Base-by-base conservation (phyloP, 64 coral and sea anemone species). In the Actinia tenebrosa region DNA sequence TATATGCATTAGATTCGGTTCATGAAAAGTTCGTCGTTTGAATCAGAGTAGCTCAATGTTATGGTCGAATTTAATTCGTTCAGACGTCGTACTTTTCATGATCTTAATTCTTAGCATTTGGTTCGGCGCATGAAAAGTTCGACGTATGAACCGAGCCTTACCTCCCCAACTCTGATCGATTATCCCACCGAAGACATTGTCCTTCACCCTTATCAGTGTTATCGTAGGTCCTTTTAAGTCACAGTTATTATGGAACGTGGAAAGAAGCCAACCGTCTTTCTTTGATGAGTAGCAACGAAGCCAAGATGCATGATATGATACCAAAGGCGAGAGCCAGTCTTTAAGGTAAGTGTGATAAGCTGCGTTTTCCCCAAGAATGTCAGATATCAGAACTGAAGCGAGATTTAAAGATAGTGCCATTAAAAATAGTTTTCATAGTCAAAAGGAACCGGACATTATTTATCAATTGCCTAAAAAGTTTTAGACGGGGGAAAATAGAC, bases 111-210 rank as follows among this genome's bases (percentile, higher is more conserved):
- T 37, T 37, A 37, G 30, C 30, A 37, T 37, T 37, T 37, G 30
- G 30, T 37, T 37, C 30, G 30, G 30, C 30, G 30, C 30, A 37
- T 37, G 30, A 37, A 37, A 37, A 37, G 30, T 37, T 37, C 30
- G 30, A 37, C 30, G 30, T 37, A 37, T 37, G 30, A 37, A 37
- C 30, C 30, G 30, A 37, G 30, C 1, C 89, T 56, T 89, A 95
- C 93, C 93, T 89, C 93, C 93, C 93, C 93, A 95, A 60, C 87
- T 95, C 26, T 92, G 60, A 27, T 95, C 89, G 56, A 92, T 87
- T 78, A 92, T 89, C 18, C 93, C 93, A 46, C 93, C 93, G 81
- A 94, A 94, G 17, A 94, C 77, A 59, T 64, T 78, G 59, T 88
- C 85, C 43, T 78, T 62, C 16, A 85, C 85, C 22, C 54, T 85